A percentile compares a stretch with the other conserved stretches of the same genome.
These are phyloP conservation scores for Crossaster papposus DNA, from an alignment of 53 echinoderm and acorn worm species.

Conservation along the genomic window DNA sequence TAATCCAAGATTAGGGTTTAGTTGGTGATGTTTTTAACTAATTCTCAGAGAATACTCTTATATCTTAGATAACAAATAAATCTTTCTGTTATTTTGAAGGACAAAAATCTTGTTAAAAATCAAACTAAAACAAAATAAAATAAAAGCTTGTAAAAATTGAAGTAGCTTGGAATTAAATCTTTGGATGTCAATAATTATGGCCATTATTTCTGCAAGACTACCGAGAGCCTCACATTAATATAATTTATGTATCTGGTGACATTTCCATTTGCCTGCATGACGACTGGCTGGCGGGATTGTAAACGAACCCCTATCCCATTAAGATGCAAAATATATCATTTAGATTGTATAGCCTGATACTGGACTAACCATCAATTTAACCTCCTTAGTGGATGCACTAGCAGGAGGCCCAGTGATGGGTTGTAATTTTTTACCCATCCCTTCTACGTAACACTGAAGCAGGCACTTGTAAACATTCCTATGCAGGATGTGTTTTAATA, in stretches of 20 bases:
- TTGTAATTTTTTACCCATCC: not conserved
- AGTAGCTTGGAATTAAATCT: too few species aligned
- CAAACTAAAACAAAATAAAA: too few species aligned
- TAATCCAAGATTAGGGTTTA: too few species aligned
- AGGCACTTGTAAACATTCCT: slow-evolving; percentile 18
- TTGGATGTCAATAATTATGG: not conserved
- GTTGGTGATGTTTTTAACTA: too few species aligned
- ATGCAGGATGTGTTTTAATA: not conserved
- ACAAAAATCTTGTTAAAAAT: too few species aligned
- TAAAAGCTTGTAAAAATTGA: too few species aligned
- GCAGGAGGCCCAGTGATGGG: slow-evolving; percentile 3
- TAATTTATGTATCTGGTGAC: slow-evolving; percentile 20
- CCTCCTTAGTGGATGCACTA: not conserved
- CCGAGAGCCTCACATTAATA: not conserved
- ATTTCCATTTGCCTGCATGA: not conserved
- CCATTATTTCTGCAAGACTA: not conserved
- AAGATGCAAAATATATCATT: slow-evolving; percentile 28
- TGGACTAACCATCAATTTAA: slow-evolving; percentile 42
- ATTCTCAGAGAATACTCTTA: too few species aligned
- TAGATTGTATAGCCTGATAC: slow-evolving; percentile 2
- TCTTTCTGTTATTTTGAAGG: too few species aligned
- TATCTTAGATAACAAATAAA: too few species aligned
- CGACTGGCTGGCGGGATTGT: not conserved
- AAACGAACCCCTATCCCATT: slow-evolving; percentile 17
- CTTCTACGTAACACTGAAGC: slow-evolving; percentile 9